Conservation (phyloP, 2,797 vertebrate genomes). For the Artibeus jamaicensis region DNA sequence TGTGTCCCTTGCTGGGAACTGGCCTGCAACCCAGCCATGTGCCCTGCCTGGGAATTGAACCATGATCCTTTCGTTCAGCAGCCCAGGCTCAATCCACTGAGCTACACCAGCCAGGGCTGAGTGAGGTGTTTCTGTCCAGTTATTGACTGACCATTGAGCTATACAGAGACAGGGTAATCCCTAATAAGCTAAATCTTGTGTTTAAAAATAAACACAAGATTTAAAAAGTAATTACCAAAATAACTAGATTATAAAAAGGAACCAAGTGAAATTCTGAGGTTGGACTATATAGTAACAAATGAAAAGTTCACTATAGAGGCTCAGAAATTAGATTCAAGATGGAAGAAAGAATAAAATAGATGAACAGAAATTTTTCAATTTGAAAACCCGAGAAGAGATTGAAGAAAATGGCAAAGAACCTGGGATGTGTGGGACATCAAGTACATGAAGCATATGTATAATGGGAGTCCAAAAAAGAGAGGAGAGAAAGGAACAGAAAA, state of each 20-base stretch:
- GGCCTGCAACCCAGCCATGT: too few relatives aligned
- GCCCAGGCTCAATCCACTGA: too few relatives aligned
- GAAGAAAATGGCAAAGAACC: neutral
- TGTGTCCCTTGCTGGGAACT: too few relatives aligned
- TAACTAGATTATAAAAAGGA: neutral
- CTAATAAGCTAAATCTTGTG: neutral
- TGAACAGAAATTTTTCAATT: neutral
- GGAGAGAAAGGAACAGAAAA: neutral
- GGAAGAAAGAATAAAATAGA: neutral
- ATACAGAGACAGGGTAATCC: neutral
- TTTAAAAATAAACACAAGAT: slow-evolving; percentile 5
- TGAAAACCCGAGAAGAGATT: neutral
- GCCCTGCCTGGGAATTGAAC: too few relatives aligned
- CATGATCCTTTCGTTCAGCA: too few relatives aligned
- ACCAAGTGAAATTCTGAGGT: neutral
- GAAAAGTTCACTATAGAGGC: neutral
- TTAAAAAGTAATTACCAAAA: neutral
- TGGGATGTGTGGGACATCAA: neutral
- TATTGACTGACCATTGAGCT: neutral
- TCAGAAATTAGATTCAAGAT: neutral
- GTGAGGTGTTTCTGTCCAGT: neutral
- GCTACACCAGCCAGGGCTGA: neutral
- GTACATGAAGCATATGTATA: neutral
- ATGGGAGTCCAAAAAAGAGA: neutral
- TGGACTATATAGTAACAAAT: neutral